Evolutionary conservation across 2,113 vertebrate genomes (phyloP).

Genomic region (Dicerorhinus sumatrensis): DNA sequence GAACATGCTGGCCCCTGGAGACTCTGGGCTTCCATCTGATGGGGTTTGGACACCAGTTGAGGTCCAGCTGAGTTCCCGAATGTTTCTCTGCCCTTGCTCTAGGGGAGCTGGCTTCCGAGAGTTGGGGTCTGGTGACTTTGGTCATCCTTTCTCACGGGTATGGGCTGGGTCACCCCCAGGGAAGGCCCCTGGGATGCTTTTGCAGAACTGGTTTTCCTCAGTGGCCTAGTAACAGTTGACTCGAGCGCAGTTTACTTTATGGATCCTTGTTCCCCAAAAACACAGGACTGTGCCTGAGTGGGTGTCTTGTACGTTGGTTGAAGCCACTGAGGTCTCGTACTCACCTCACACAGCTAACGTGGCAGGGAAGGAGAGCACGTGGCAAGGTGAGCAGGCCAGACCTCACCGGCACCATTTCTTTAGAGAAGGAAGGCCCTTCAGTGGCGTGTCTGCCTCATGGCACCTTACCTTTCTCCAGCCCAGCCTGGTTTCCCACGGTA

Average conservation of each 20-base stretch:
- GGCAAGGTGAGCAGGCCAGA: not conserved
- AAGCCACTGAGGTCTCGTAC: not conserved
- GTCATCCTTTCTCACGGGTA: not conserved
- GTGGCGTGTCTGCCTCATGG: accelerated
- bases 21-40: not conserved
- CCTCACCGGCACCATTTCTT: not conserved
- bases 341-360: not conserved
- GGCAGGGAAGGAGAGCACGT: not conserved
- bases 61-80: no score
- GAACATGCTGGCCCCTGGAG: not conserved
- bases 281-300: accelerated
- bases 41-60: not conserved
- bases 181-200: not conserved
- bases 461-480: accelerated
- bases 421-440: not conserved
- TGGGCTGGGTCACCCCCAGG: not conserved
- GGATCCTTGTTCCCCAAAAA: not conserved
- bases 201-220: not conserved
- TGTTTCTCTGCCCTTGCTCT: not conserved
- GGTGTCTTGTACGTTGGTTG: no score
- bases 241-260: not conserved
- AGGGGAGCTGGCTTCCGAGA: not conserved
- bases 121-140: not conserved
- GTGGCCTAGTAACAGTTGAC: not conserved
- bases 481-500: not conserved